Evolutionary conservation across 2,797 vertebrate species (phyloP).

Genomic region (Hafferia zeledoni): DNA sequence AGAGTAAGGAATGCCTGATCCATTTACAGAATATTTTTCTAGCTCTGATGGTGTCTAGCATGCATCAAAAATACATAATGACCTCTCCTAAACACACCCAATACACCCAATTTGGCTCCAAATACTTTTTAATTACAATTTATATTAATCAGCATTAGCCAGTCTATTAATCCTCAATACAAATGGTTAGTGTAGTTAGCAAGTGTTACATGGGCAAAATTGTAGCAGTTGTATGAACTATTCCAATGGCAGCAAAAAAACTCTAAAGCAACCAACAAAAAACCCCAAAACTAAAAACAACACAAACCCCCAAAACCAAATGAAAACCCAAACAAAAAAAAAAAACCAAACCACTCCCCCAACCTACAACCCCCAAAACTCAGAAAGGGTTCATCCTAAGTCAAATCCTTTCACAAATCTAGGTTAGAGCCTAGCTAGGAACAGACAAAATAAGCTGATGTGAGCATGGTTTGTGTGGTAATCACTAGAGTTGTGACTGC

Average conservation of each 20-base stretch:
- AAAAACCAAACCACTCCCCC: too few species aligned
- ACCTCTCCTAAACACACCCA: background rate
- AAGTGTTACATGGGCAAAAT: background rate
- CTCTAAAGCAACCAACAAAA: background rate
- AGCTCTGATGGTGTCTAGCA: too few species aligned
- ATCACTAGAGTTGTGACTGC: background rate
- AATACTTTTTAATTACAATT: background rate
- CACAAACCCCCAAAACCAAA: background rate
- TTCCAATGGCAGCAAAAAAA: background rate
- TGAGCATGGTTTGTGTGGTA: background rate
- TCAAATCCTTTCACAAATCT: background rate
- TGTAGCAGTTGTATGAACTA: background rate
- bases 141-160: background rate
- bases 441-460: background rate
- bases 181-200: background rate
- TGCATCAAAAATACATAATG: background rate
- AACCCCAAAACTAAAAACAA: background rate
- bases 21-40: background rate
- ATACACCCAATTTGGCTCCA: background rate
- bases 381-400: background rate
- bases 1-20: background rate
- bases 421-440: background rate
- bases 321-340: fast-evolving
- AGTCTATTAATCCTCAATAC: background rate
- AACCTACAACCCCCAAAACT: background rate